Evolutionary conservation across 2,113 vertebrate species (phyloP).

Genomic region (Corythornis vintsioides): DNA sequence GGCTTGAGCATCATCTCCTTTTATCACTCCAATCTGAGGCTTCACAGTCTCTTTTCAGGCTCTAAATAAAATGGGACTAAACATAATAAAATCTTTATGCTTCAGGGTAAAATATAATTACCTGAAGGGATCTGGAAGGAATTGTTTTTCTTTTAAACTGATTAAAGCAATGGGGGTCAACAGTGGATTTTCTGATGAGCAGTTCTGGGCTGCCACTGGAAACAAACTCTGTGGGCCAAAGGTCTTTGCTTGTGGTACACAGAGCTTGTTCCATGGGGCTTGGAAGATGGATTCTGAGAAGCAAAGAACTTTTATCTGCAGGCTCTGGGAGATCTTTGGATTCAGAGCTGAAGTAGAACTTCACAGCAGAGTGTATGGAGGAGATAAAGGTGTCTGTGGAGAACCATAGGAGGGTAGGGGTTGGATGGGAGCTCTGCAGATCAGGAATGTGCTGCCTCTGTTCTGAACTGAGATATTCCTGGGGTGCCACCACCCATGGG

Average conservation of each 20-base stretch:
- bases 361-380: background rate
- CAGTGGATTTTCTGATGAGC: background rate
- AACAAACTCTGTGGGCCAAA: background rate
- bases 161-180: background rate
- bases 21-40: conserved; percentile 18
- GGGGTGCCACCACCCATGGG: background rate
- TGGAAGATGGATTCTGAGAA: background rate
- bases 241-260: background rate
- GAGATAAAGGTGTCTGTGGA: background rate
- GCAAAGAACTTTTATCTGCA: background rate
- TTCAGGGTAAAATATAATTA: conserved; percentile 47
- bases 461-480: background rate
- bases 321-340: background rate
- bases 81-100: conserved; percentile 35
- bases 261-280: background rate
- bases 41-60: background rate
- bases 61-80: conserved; percentile 35
- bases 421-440: too few relatives aligned
- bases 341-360: background rate
- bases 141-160: background rate
- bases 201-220: background rate
- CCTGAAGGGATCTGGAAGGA: background rate
- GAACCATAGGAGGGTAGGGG: background rate
- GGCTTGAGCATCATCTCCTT: conserved; percentile 6
- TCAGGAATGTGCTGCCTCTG: accelerated